Evolutionary conservation across 2,888 invertebrate genomes (phyloP).

Genomic region (Andrena chrysosceles): DNA sequence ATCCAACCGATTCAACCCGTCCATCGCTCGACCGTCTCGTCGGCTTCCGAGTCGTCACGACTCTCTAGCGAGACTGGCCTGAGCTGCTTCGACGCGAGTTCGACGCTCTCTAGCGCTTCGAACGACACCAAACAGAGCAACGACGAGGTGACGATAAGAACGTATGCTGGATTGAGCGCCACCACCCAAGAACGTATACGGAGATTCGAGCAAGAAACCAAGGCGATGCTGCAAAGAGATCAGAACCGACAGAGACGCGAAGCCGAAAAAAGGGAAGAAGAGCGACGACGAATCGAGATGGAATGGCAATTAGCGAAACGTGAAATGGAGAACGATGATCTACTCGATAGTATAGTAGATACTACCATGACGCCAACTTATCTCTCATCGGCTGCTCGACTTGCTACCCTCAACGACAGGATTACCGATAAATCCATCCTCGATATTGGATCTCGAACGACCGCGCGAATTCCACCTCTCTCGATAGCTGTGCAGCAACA

Average conservation of each 20-base stretch:
- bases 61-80: constrained; percentile 66
- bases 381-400: constrained; percentile 64
- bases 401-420: constrained; percentile 75
- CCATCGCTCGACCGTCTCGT: constrained; percentile 67
- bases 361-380: constrained; percentile 77
- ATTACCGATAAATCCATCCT: constrained; percentile 65
- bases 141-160: constrained; percentile 85
- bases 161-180: constrained; percentile 87
- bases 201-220: constrained; percentile 92
- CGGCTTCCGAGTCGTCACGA: constrained; percentile 64
- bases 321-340: constrained; percentile 86
- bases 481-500: constrained; percentile 79
- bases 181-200: constrained; percentile 89
- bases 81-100: constrained; percentile 81
- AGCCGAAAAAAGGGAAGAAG: constrained; percentile 85
- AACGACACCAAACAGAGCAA: constrained; percentile 81
- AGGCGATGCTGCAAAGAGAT: constrained; percentile 88
- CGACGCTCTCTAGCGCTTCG: constrained; percentile 78
- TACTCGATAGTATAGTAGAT: constrained; percentile 85
- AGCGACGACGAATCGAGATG: constrained; percentile 85
- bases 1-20: constrained; percentile 40
- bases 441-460: constrained; percentile 71
- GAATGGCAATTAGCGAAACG: constrained; percentile 86
- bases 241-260: constrained; percentile 80
- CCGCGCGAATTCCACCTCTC: constrained; percentile 72